Base-by-base conservation (phyloP, 92 coral and sea anemone species). In the Zoanthus sociatus region DNA sequence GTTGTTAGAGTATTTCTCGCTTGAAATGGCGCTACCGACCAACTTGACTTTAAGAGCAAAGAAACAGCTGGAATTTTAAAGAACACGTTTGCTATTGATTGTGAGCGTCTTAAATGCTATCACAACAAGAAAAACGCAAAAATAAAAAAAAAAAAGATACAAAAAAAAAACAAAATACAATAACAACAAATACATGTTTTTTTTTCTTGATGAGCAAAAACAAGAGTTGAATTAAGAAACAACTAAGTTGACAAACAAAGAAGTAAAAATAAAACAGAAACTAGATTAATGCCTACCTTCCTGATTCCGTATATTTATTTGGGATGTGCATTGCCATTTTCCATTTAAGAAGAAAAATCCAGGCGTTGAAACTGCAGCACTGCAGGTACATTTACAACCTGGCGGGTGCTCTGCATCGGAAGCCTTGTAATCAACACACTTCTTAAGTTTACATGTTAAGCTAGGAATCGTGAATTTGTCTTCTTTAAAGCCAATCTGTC, bases 321-420 rank as follows among this genome's bases (percentile, higher is more conserved):
- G 53, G 42, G 77, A 13, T 15, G 17, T 45, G 54, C 77, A 73
- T 44, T 73, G 77, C 77, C 77, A 73, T 44, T 73, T 73, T 3
- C 45, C 11, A 9, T 73, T 73, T 12, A 44, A 15, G 77, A 37
- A 73, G 44, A 21, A 73, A 21, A 73, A 42, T 17, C 77, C 77
- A 4, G 77, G 77, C 4, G 7, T 73, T 9, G 9, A 51, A 31
- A 73, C 37, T 73, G 77, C 55, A 8, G 5, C 17, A 73, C 77
- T 73, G 30, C 77, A 73, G 15, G 44, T 2, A 48, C 77, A 73
- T 15, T 73, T 44, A 14, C 54, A 73, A 9, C 76, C 76, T 6
- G 37, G 76, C 3, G 42, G 42, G 42, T 44, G 77, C 3, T 14
- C 77, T 6, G 15, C 14, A 21, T 72, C 17, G n/a, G 30, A 17